Conservation (phyloP, 2,888 invertebrate species). For the Amphipoea lucens region DNA sequence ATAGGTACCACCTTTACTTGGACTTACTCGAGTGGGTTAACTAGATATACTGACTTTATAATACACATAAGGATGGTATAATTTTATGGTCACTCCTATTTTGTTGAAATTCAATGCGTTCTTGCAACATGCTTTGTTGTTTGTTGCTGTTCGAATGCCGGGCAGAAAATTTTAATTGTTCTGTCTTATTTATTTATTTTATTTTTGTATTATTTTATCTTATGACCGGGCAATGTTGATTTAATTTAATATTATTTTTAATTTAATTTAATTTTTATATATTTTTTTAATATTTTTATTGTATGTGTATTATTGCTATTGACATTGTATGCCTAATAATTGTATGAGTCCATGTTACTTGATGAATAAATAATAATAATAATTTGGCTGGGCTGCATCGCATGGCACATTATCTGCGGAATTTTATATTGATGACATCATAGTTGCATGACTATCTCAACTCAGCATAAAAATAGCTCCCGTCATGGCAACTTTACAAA, state of each 20-base stretch:
- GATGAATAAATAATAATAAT: too few species aligned
- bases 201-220: too few species aligned
- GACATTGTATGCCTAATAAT: too few species aligned
- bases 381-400: neutral
- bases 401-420: neutral
- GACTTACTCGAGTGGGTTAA: slow-evolving; percentile 3
- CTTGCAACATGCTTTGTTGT: slow-evolving; percentile 5
- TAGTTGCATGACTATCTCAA: neutral
- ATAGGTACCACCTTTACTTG: slow-evolving; percentile 12
- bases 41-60: slow-evolving; percentile 2
- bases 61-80: neutral
- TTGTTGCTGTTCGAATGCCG: too few species aligned
- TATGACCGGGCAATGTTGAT: too few species aligned
- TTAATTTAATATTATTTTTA: too few species aligned
- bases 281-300: too few species aligned
- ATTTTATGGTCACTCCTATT: slow-evolving; percentile 19
- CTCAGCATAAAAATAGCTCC: neutral
- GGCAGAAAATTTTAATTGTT: too few species aligned
- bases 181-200: too few species aligned
- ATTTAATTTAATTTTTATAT: too few species aligned
- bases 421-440: slow-evolving; percentile 8
- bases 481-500: neutral
- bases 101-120: slow-evolving; percentile 3
- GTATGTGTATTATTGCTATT: too few species aligned
- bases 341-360: too few species aligned